These are phyloP conservation scores for Drosophila nigromelanica DNA, from an alignment of 1,140 invertebrate species.

Conservation along the genomic window DNA sequence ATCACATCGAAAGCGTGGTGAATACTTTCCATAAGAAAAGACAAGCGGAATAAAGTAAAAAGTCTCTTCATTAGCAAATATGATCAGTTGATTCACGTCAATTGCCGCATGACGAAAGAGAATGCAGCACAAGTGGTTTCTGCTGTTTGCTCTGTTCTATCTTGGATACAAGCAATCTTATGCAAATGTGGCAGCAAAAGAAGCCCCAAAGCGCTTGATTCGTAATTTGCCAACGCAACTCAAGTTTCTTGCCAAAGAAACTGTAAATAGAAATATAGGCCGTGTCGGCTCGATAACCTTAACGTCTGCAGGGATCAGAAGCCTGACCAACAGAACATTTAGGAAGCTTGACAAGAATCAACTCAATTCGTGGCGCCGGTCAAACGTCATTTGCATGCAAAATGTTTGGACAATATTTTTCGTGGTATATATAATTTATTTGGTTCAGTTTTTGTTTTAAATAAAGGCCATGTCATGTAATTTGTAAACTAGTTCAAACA, in stretches of 20 bases:
- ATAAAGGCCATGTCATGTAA: background rate
- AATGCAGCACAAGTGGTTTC: background rate
- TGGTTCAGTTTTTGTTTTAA: slow-evolving; percentile 35
- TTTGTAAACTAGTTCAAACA: too few relatives aligned
- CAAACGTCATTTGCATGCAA: background rate
- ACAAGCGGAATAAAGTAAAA: too few relatives aligned
- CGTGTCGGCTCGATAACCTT: background rate
- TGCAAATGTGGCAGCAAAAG: background rate
- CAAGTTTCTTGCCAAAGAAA: background rate
- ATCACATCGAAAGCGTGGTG: background rate
- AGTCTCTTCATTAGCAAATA: background rate
- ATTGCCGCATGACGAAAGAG: background rate
- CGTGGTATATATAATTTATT: slow-evolving; percentile 39
- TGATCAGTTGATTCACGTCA: slow-evolving; percentile 11
- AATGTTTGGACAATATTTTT: slow-evolving; percentile 40
- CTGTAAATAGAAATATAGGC: background rate
- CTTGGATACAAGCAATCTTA: background rate
- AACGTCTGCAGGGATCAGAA: background rate
- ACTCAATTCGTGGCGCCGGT: background rate
- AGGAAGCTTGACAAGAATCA: background rate
- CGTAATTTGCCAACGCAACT: background rate
- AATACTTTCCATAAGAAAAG: too few relatives aligned
- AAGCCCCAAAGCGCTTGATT: background rate
- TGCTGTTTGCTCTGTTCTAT: background rate
- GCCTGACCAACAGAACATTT: background rate